Base-by-base conservation (phyloP, 1,140 invertebrate species). In the Musca vetustissima region DNA sequence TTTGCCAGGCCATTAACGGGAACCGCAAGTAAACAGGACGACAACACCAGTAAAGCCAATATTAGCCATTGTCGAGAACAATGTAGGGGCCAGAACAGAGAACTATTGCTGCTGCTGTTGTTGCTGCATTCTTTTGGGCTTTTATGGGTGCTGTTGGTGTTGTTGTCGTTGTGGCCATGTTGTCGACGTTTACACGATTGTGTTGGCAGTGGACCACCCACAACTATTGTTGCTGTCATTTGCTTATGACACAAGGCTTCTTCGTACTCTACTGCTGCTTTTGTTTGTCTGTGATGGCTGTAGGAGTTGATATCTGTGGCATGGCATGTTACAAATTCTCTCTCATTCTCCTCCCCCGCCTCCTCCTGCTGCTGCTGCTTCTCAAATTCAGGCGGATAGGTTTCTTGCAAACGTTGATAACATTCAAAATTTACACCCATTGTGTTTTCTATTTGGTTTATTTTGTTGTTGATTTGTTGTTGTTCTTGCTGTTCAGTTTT, bases 1-100 rank as follows among this genome's bases (percentile, higher is more conserved):
- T 87, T 87, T 49, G 86, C 85, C 70, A 87, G 49, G 59, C 19
- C 66, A 55, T 17, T 17, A 70, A 67, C 22, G 55, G 72, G 22
- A 55, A 70, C 22, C 50, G 64, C 36, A 64, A 75, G 49, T 14
- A 48, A 4, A 24, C 17, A 15, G 1, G 32, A 14, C 0, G 25
- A n/a, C 11, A 22, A 24, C 1, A 64, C 57, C 14, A 61, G 19
- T 43, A 59, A 25, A 36, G 57, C 28, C 11, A 61, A 50, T 13
- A 66, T 15, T 22, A 48, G n/a, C 21, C 17, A 61, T 43, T 43
- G 36, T 43, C 36, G 36, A 13, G 36, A 43, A 72, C 71, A 71
- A 69, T 69, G 66, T 64, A 71, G 71, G 73, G 73, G 74, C 3
- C 28, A 3, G 28, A 32, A 32, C 28, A 32, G 28, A 4, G 28